Evolutionary conservation across 1,140 invertebrate species (phyloP), one percentile per base, ranked within the genome.

Genomic region (Daktulosphaira vitifoliae): DNA sequence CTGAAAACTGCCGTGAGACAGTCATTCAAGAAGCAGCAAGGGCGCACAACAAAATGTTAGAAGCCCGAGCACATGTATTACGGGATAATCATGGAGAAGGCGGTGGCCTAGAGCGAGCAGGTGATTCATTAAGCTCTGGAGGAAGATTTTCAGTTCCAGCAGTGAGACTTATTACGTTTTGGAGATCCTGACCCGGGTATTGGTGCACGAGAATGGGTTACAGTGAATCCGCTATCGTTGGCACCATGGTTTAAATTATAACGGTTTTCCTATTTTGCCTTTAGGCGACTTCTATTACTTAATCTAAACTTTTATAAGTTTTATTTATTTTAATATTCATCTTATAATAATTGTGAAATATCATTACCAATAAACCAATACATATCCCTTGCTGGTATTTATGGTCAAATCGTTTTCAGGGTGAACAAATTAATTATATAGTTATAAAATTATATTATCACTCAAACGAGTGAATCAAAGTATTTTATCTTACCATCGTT

Each of bases 21-120:
- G 56, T 62, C 25, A 62, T 62, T 13, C 13, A 25, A 11, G 25
- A 62, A 13, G 56, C 56, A 16, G 56, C 56, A 1, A 23, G 11
- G 2, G 39, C 4, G 2, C 56, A 62, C 7, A 16, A 13, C 11
- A 62, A 48, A 33, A 44, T 48, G 56, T 8, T 62, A 5, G 42
- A 18, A 5, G 18, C 44, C 8, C 56, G 44, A 0, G 39, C 29
- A 6, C n/a, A 78, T 86, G 22, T 84, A 84, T 68, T 78, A 85
- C 49, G 84, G 85, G 1, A 78, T 87, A 48, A 84, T 84, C 71
- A 74, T 79, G 8, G 82, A 81, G 0, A 79, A 83, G 9, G 78
- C 80, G 66, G 78, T 82, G 29, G 84, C 81, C 2, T 76, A 85
- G 38, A 86, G 83, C 68, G 84, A 86, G 73, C 84, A 84, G 2